These are phyloP conservation scores for Melieria picta DNA, from an alignment of 2,888 invertebrate species.

Conservation along the genomic window DNA sequence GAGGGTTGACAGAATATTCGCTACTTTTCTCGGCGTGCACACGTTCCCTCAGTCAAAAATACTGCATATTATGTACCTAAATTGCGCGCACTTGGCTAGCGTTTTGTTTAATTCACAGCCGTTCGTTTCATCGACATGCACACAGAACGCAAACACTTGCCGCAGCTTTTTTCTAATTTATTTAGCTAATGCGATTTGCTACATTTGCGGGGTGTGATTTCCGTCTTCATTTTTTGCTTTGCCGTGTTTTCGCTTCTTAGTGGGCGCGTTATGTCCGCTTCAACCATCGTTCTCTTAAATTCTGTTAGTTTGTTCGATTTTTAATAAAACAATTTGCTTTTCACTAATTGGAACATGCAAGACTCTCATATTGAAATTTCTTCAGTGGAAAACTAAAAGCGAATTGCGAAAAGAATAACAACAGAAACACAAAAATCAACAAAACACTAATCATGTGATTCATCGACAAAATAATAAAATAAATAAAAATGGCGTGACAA, in stretches of 20 bases:
- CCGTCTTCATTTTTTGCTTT: too few relatives aligned
- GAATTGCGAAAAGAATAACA: neutral
- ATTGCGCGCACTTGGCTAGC: too few relatives aligned
- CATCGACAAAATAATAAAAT: slow-evolving; percentile 11
- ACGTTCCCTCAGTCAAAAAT: too few relatives aligned
- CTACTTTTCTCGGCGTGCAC: too few relatives aligned
- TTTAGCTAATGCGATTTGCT: too few relatives aligned
- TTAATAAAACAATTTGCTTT: neutral
- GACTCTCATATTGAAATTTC: too few relatives aligned
- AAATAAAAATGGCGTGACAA: neutral
- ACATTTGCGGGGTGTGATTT: too few relatives aligned
- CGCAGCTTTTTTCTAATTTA: neutral
- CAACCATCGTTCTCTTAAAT: too few relatives aligned
- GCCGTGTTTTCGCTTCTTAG: too few relatives aligned
- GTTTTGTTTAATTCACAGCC: neutral
- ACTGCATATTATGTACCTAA: too few relatives aligned
- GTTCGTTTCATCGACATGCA: neutral
- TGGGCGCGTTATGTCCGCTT: too few relatives aligned
- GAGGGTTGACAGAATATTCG: neutral
- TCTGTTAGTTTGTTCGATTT: too few relatives aligned
- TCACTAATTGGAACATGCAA: neutral
- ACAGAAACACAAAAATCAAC: neutral
- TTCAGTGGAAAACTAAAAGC: neutral
- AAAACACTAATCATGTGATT: slow-evolving; percentile 16
- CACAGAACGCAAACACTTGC: neutral